Percentiles rank a stretch among this genome's conserved stretches.
phyloP scores from a whole-genome alignment of 2,888 invertebrate species.

The Rhabditophanes sp. region DNA sequence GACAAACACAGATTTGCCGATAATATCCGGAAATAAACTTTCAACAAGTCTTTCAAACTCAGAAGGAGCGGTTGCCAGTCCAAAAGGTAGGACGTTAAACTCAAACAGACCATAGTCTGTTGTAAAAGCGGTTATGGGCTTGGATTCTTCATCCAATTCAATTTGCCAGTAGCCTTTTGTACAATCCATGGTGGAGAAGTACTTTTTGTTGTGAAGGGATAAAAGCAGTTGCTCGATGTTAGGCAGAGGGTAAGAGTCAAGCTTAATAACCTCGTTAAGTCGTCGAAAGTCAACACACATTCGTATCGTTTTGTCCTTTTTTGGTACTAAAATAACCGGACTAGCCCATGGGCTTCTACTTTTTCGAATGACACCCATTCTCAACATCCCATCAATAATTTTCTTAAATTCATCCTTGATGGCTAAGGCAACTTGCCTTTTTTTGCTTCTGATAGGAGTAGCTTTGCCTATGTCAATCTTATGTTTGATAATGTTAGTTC shows the following conservation, averaged over 20 bases:
- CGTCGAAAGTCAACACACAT: constrained; percentile 21
- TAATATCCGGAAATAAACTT: constrained; percentile 8
- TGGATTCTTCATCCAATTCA: constrained; percentile 10
- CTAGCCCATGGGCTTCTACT: constrained; percentile 44
- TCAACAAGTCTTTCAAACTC: constrained; percentile 26
- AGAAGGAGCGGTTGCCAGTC: constrained; percentile 21
- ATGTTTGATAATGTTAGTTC: too few species aligned
- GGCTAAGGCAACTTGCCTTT: too few species aligned
- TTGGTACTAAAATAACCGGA: constrained; percentile 43
- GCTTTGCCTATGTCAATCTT: too few species aligned
- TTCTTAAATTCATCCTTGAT: too few species aligned
- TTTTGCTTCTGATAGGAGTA: too few species aligned
- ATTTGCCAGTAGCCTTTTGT: constrained; percentile 24
- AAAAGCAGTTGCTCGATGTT: constrained; percentile 13
- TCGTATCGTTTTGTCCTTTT: constrained; percentile 26
- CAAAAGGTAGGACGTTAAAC: constrained; percentile 25
- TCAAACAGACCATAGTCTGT: constrained; percentile 17
- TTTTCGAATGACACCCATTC: too few species aligned
- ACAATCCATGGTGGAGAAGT: constrained; percentile 18
- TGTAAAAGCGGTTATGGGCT: constrained; percentile 21
- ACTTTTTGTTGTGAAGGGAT: constrained; percentile 7
- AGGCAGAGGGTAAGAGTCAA: constrained; percentile 20
- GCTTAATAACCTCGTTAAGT: constrained; percentile 14
- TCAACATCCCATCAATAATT: too few species aligned
- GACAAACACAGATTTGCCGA: constrained; percentile 7